phyloP scores from a whole-genome alignment of 2,113 vertebrate genomes.

The Antechinus flavipes region DNA sequence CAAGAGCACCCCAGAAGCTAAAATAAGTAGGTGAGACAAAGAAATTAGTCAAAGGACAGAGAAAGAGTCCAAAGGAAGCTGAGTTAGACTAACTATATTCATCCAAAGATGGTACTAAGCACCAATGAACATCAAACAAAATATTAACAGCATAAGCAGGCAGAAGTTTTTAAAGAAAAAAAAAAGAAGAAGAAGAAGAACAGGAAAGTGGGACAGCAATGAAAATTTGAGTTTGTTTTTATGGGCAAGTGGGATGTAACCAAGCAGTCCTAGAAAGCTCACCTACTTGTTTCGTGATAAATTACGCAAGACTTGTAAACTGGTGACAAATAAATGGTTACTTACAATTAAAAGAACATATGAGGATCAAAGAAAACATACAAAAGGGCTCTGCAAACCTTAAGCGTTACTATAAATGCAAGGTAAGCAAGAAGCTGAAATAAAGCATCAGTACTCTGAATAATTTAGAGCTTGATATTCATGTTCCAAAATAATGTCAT shows the following conservation, averaged over 20 bases:
- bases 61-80: background rate
- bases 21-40: background rate
- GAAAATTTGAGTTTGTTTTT: background rate
- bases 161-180: background rate
- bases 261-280: background rate
- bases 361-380: background rate
- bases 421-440: background rate
- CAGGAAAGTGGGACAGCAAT: background rate
- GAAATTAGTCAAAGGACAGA: background rate
- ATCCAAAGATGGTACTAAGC: background rate
- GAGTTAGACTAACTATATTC: background rate
- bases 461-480: background rate
- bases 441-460: background rate
- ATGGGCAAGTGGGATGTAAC: background rate
- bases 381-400: background rate
- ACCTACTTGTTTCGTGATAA: background rate
- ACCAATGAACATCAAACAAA: background rate
- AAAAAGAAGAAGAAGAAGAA: background rate
- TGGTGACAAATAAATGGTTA: background rate
- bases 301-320: background rate
- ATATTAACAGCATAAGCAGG: background rate
- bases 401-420: background rate
- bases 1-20: background rate
- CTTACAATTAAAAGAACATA: background rate
- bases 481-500: background rate